phyloP scores from a whole-genome alignment of 2,797 vertebrate genomes.

The Lagorchestes hirsutus region DNA sequence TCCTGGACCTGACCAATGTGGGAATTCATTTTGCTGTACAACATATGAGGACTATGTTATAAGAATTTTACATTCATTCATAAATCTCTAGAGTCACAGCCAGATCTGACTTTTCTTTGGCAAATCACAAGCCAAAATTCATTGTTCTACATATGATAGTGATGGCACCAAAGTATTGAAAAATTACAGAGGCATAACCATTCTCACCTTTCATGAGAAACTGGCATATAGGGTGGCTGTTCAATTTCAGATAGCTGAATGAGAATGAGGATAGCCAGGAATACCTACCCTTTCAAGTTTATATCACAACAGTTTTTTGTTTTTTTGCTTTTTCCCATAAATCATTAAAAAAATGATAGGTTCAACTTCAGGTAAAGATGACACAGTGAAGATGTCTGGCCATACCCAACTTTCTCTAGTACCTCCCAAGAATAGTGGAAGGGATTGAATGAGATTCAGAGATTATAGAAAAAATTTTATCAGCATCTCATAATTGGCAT shows the following conservation, averaged over 20 bases:
- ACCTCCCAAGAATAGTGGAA: neutral
- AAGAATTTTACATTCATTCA: too few species aligned
- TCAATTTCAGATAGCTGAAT: neutral
- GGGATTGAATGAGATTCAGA: neutral
- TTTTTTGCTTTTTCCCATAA: neutral
- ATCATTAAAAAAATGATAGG: neutral
- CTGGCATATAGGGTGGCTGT: neutral
- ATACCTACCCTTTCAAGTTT: neutral
- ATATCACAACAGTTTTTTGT: neutral
- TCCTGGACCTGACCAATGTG: conserved; percentile 10
- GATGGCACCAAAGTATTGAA: neutral
- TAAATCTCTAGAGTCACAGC: neutral
- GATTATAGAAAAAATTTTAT: neutral
- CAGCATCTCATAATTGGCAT: neutral
- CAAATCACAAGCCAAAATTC: neutral
- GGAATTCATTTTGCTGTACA: too few species aligned
- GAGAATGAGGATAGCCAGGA: neutral
- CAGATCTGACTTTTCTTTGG: neutral
- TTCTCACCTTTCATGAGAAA: neutral
- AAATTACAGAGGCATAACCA: neutral
- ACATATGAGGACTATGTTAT: too few species aligned
- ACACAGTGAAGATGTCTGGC: neutral
- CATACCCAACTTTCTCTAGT: neutral
- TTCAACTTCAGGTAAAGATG: neutral
- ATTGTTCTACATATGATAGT: neutral